These are phyloP conservation scores for Monodelphis domestica DNA, from an alignment of 2,797 vertebrate genomes.

Conservation along the genomic window DNA sequence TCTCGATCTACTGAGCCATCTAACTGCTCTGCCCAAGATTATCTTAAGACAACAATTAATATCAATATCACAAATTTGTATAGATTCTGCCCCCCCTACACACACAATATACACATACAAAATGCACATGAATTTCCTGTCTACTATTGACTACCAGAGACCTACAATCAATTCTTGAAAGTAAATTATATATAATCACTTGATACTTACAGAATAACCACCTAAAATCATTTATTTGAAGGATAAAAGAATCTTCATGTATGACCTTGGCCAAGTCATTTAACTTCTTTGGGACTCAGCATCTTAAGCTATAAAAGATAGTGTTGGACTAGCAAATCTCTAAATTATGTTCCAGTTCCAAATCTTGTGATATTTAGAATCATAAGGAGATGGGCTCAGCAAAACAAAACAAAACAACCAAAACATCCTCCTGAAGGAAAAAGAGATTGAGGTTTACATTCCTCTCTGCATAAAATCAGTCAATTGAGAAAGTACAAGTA, in stretches of 20 bases:
- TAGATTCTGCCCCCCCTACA: background rate
- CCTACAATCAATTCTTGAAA: background rate
- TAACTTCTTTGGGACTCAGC: background rate
- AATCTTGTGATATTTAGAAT: background rate
- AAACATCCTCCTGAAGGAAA: background rate
- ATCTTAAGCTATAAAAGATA: background rate
- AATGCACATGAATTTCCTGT: background rate
- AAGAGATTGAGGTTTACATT: background rate
- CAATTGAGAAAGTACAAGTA: background rate
- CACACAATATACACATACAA: background rate
- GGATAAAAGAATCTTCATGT: background rate
- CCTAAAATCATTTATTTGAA: background rate
- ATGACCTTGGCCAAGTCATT: background rate
- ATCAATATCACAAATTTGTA: conserved; percentile 40
- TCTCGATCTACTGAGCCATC: too few relatives aligned
- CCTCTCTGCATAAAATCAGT: background rate
- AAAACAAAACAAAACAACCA: too few relatives aligned
- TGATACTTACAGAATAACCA: background rate
- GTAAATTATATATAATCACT: conserved; percentile 52
- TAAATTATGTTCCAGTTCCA: background rate
- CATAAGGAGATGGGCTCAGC: background rate
- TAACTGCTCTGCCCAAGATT: too few relatives aligned
- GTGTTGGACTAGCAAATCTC: background rate
- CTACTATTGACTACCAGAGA: background rate
- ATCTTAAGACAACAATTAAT: conserved; percentile 64